Evolutionary conservation across 2,888 invertebrate genomes (phyloP).

Genomic region (Ormia ochracea): DNA sequence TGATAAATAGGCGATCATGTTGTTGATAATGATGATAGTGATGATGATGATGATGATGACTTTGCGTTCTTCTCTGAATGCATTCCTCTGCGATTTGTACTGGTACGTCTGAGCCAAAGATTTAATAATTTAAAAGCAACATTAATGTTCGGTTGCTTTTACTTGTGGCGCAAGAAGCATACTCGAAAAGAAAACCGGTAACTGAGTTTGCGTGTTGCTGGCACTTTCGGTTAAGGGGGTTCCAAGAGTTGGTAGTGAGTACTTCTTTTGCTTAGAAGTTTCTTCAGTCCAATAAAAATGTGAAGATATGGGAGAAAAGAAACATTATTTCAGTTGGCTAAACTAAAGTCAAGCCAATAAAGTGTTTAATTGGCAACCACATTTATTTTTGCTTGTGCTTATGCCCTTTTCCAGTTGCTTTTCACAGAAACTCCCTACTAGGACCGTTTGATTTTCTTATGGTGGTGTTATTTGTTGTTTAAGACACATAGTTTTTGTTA

Average conservation of each 20-base stretch:
- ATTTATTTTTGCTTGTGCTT: conserved; percentile 33
- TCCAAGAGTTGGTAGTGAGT: background rate
- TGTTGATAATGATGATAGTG: conserved; percentile 14
- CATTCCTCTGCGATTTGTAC: background rate
- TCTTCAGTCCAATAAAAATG: background rate
- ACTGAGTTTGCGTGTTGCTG: conserved; percentile 53
- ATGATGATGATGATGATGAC: conserved; percentile 36
- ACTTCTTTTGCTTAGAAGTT: background rate
- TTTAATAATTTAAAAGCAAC: conserved; percentile 25
- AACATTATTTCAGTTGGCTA: conserved; percentile 44
- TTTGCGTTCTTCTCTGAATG: conserved; percentile 39
- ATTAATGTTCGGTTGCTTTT: conserved; percentile 39
- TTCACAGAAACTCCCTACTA: conserved; percentile 48
- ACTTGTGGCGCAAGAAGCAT: conserved; percentile 18
- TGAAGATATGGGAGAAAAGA: background rate
- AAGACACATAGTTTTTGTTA: too few species aligned
- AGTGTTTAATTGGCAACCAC: conserved; percentile 47
- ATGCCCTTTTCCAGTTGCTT: conserved; percentile 55
- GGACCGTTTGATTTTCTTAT: conserved; percentile 49
- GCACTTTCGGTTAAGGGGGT: background rate
- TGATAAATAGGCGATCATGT: conserved; percentile 43
- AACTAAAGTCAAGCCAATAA: conserved; percentile 51
- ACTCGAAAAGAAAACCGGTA: conserved; percentile 27
- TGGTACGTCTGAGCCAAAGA: conserved; percentile 17
- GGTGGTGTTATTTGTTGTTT: conserved; percentile 17